Evolutionary conservation across 2,113 vertebrate species (phyloP).

Genomic region (Coreoperca whiteheadi): DNA sequence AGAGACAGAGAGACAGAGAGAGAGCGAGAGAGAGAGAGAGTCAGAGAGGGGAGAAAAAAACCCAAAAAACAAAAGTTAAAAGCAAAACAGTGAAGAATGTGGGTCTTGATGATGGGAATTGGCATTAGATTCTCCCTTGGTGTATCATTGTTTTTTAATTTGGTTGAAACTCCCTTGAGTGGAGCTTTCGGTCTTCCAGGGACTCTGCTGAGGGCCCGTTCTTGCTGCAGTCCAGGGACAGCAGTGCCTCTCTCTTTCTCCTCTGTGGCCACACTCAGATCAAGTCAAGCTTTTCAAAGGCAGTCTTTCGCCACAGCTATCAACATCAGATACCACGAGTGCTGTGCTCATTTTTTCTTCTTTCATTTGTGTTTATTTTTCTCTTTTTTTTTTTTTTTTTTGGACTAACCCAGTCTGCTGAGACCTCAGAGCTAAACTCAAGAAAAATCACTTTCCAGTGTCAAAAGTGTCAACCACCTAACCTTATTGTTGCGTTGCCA

Average conservation of each 20-base stretch:
- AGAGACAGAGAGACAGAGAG: too few relatives aligned
- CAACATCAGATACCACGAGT: constrained; percentile 75
- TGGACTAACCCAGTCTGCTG: constrained; percentile 56
- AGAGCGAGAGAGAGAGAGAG: too few relatives aligned
- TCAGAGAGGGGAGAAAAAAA: constrained; percentile 29
- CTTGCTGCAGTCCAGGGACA: constrained; percentile 67
- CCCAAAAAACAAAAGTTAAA: constrained; percentile 79
- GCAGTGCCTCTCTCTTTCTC: constrained; percentile 40
- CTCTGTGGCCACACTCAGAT: constrained; percentile 67
- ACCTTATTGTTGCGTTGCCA: constrained; percentile 50
- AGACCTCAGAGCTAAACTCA: constrained; percentile 68
- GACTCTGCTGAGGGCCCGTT: constrained; percentile 61
- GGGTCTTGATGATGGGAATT: constrained; percentile 84
- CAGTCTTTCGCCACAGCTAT: constrained; percentile 74
- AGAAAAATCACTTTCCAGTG: constrained; percentile 70
- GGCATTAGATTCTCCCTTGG: constrained; percentile 80
- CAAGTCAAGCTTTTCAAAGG: constrained; percentile 73
- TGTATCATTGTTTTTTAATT: constrained; percentile 83
- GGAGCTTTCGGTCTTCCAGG: constrained; percentile 68
- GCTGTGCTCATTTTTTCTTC: constrained; percentile 48
- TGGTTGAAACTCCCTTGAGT: constrained; percentile 76
- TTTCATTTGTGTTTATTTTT: constrained; percentile 74
- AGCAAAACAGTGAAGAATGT: constrained; percentile 81
- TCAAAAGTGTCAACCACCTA: constrained; percentile 68
- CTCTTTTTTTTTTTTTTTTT: constrained; percentile 37